Evolutionary conservation across 2,888 invertebrate genomes (phyloP), one percentile per base, ranked within the genome.

Genomic region (Silvanus unidentatus): DNA sequence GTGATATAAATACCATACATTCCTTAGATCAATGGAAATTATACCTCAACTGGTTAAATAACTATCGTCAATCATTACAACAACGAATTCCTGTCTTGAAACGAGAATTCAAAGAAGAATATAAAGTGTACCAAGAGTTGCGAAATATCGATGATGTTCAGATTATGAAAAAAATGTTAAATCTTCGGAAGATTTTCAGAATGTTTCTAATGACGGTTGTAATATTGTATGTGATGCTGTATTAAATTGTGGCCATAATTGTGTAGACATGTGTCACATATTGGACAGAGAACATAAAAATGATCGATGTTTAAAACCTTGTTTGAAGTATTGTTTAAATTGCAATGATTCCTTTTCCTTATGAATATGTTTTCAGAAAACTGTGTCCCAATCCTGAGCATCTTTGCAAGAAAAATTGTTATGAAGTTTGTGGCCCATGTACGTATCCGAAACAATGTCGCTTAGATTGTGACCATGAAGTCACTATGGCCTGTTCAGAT

Each of bases 191-290:
- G 78, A 79, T 54, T 80, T 79, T 55, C 45, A 62, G 5, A 67
- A 72, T 14, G 71, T 76, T 8, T 72, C 76, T 0, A 77, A 80
- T 66, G 81, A 81, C 2, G 86, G 85, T 1, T 86, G 86, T 59
- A 22, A 28, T 8, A 22, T 22, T 22, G 3, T 22, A 22, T 87
- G 86, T 61, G 69, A 72, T 15, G 42, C 27, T 28, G 9, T 32
- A 8, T 49, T 54, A 49, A 35, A 28, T 1, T 87, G 86, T 62
- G 80, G 79, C 0, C 87, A 87, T 63, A 57, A 52, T 2, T 87
- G 87, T 64, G 63, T 64, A 0, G 68, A 69, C 27, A 57, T 75
- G 10, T 86, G 86, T 58, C 86, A 86, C 57, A 67, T 72, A 1
- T 67, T 69, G 38, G 80, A 83, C 52, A 63, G 70, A 13, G 64